A percentile compares a stretch with the other conserved stretches of the same genome.
Evolutionary conservation across 2,888 invertebrate genomes (phyloP).

Genomic region (Chymomyza fuscimana): DNA sequence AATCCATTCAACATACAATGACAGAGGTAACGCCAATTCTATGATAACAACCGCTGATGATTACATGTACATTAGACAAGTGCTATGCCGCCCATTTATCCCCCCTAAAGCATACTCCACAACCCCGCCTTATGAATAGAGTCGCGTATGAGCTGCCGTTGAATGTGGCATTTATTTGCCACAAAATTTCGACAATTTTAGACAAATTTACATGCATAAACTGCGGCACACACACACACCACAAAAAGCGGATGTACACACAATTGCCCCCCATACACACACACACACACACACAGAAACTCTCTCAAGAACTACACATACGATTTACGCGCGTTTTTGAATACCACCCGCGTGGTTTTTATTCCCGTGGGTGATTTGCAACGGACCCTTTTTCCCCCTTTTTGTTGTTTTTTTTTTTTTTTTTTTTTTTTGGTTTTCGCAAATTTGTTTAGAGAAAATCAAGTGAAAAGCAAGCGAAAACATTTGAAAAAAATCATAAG

Average conservation of each 20-base stretch:
- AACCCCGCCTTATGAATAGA: conserved; percentile 2
- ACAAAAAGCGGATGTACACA: conserved; percentile 53
- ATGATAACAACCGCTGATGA: conserved; percentile 62
- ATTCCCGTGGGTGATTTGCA: conserved; percentile 40
- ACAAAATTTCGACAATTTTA: conserved; percentile 75
- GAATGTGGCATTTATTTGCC: conserved; percentile 63
- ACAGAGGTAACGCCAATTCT: conserved; percentile 42
- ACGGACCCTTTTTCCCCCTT: conserved; percentile 52
- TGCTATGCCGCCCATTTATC: conserved; percentile 29
- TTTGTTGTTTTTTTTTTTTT: conserved; percentile 16
- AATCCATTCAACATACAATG: not conserved
- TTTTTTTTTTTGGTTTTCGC: conserved; percentile 22
- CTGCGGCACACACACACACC: conserved; percentile 45
- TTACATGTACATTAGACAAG: conserved; percentile 69
- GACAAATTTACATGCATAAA: conserved; percentile 74
- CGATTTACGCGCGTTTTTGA: conserved; percentile 42
- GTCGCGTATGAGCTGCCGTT: not conserved
- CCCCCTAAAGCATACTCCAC: not conserved
- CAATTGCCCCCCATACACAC: conserved; percentile 53
- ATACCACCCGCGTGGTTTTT: conserved; percentile 16
- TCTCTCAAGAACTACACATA: conserved; percentile 51
- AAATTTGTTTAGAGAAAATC: conserved; percentile 63
- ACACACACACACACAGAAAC: conserved; percentile 20
- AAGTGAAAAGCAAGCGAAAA: conserved; percentile 60
- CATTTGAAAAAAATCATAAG: conserved; percentile 65